A percentile compares a stretch with the other conserved stretches of the same genome.
Conservation (phyloP, 1,140 invertebrate species). For the Fopius arisanus region DNA sequence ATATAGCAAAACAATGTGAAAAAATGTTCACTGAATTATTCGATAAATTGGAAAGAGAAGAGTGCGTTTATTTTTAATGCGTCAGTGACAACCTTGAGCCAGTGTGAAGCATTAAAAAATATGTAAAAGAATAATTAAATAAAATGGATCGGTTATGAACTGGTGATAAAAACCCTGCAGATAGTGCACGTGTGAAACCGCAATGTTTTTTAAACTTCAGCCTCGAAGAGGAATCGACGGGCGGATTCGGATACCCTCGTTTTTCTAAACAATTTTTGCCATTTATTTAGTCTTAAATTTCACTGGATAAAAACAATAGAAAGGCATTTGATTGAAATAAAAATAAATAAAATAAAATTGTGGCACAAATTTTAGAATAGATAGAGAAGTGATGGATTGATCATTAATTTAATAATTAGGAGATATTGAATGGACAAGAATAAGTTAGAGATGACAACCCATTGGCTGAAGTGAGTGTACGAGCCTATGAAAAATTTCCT, state of each 20-base stretch:
- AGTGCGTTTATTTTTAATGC: too few species aligned
- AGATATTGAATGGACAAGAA: background rate
- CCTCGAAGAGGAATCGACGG: constrained; percentile 18
- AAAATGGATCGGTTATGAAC: too few species aligned
- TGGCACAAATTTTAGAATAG: background rate
- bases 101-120: too few species aligned
- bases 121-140: too few species aligned
- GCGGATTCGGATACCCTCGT: background rate
- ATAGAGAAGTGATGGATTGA: background rate
- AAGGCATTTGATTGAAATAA: background rate
- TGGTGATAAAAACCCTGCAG: too few species aligned
- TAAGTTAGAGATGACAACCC: background rate
- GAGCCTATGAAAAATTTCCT: constrained; percentile 25
- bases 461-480: constrained; percentile 23
- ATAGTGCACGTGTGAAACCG: too few species aligned
- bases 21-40: too few species aligned
- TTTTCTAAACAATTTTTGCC: background rate
- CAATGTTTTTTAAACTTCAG: background rate
- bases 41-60: too few species aligned
- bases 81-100: too few species aligned
- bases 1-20: too few species aligned
- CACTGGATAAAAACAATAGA: background rate
- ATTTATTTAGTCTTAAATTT: background rate
- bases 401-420: background rate
- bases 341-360: constrained; percentile 5